Base-by-base conservation (phyloP, 2,797 vertebrate species). In the Vespertilio murinus region DNA sequence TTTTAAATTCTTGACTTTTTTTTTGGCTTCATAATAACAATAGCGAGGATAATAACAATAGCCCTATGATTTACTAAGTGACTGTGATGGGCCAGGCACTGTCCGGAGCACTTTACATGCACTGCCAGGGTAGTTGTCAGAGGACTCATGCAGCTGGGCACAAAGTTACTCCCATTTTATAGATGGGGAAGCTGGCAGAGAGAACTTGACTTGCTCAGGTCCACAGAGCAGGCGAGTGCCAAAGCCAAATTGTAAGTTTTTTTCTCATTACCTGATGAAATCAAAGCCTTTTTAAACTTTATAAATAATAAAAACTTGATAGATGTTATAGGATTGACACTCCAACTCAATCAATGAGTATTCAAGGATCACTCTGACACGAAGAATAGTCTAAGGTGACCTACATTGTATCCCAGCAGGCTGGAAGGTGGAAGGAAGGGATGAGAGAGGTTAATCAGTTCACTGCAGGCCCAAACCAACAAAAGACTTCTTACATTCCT, bases 261-360 rank as follows among this genome's bases (percentile, higher is more conserved):
- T n/a, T n/a, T n/a, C 59, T 64, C 23, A 56, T 71, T 91, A 64
- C 59, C 65, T 83, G 65, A 89, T 45, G 54, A 86, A 94, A 61
- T 61, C 74, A 89, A 94, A 88, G 71, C n/a, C 65, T 91, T 92
- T 91, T 54, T 54, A 49, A 89, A 77, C 45, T 56, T 94, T 82
- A 73, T 52, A 49, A 49, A 49, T 49, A 6, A 49, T 33, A 64
- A 54, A 17, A 17, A 73, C 47, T 38, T n/a, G n/a, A 83, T 59
- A 40, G 20, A 17, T 75, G 40, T 47, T 14, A 75, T 54, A 77
- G 35, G 35, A 73, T 90, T 86, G 94, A 28, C n/a, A 84, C 64
- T 89, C 30, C 11, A 54, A 52, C 81, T 77, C 71, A 86, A 28
- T 75, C 25, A 84, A 45, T n/a, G 33, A 79, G 79, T 77, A 86